phyloP scores from a whole-genome alignment of 2,888 invertebrate species.

The Drosophila atroscutellata region DNA sequence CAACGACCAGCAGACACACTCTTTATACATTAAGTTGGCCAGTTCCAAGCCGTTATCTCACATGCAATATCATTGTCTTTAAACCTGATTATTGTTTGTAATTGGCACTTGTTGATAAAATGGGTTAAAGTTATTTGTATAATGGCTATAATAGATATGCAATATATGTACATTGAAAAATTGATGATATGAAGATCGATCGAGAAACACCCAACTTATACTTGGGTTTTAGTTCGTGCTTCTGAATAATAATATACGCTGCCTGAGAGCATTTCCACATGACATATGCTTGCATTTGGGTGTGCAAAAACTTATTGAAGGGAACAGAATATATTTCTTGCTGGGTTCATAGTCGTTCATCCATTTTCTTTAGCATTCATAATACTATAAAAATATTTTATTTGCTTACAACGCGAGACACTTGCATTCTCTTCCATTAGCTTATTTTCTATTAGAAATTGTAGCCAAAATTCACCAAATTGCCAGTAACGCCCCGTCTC shows the following conservation, averaged over 20 bases:
- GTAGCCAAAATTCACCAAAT: constrained; percentile 22
- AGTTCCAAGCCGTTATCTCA: constrained; percentile 11
- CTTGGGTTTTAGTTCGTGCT: too few species aligned
- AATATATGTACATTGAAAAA: too few species aligned
- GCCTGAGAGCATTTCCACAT: neutral
- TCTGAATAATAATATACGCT: too few species aligned
- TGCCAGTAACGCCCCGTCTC: constrained; percentile 2
- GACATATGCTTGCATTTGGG: neutral
- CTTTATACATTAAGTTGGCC: constrained; percentile 21
- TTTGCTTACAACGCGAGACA: constrained; percentile 2
- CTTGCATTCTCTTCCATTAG: neutral
- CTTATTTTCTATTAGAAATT: constrained; percentile 8
- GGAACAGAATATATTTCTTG: neutral
- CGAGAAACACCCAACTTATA: neutral
- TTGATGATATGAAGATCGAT: neutral
- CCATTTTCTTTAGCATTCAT: neutral
- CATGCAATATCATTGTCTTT: constrained; percentile 53
- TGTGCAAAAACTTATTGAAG: neutral
- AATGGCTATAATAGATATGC: neutral
- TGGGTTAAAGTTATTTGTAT: neutral
- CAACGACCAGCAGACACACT: constrained; percentile 9
- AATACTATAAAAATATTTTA: neutral
- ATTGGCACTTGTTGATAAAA: constrained; percentile 8
- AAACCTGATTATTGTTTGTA: neutral
- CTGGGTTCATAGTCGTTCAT: neutral